Evolutionary conservation across 2,113 vertebrate genomes (phyloP).

Genomic region (Myotis yumanensis): DNA sequence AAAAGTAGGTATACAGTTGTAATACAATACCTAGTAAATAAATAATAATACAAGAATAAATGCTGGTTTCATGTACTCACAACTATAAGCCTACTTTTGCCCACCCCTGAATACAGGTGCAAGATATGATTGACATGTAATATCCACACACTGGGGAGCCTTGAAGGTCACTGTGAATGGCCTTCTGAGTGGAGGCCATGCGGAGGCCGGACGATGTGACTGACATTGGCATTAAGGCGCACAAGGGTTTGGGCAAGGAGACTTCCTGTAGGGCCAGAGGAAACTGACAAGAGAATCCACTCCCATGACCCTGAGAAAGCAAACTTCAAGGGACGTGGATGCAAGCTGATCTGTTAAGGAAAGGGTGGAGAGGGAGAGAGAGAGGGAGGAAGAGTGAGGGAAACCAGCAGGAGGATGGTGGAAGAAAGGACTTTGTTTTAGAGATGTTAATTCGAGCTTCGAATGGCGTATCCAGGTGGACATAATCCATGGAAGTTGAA

Average conservation of each 20-base stretch:
- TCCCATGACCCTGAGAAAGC: neutral
- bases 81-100: neutral
- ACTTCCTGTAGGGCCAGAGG: neutral
- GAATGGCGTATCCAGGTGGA: constrained; percentile 34
- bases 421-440: constrained; percentile 35
- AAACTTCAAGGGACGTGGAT: neutral
- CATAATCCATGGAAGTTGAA: constrained; percentile 41
- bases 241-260: neutral
- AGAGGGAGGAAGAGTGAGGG: neutral
- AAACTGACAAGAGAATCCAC: neutral
- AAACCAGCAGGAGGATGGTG: neutral
- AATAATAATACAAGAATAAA: neutral
- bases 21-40: neutral
- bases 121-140: neutral
- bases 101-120: neutral
- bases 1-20: neutral
- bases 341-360: neutral
- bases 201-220: neutral
- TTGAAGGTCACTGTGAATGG: neutral
- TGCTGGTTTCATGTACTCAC: neutral
- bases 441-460: neutral
- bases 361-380: neutral
- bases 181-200: neutral
- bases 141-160: neutral
- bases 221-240: neutral